Evolutionary conservation across 2,888 invertebrate genomes (phyloP), one percentile per base, ranked within the genome.

Genomic region (Macrophya annulata): DNA sequence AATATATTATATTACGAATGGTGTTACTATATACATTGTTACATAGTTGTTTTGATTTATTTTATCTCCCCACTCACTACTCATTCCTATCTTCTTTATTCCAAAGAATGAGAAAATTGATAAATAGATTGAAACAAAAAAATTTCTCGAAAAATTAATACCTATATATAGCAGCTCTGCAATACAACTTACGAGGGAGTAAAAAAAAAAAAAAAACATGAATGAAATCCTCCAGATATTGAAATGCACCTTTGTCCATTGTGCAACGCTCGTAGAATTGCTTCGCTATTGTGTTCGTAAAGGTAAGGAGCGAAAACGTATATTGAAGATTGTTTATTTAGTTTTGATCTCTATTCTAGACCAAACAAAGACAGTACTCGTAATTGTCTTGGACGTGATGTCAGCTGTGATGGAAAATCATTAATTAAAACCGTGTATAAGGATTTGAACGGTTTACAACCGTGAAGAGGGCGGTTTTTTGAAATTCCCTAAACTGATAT

Each of bases 21-120:
- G 59, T 77, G 77, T 65, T 43, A 84, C 74, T 62, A 51, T 15
- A 40, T 37, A 51, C 40, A 77, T 86, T 65, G 37, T 68, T 85
- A 48, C 72, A 43, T 77, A 43, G 48, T 45, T 59, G 37, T 51
- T 71, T 31, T 55, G 77, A 37, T 51, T 55, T 9, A 31, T 85
- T 84, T 40, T 21, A n/a, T 74, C 76, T 65, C 82, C 43, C 65
- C 31, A 31, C 31, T 31, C 31, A 31, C 31, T 31, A 3, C 1
- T 31, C 31, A 1, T 3, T 31, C 1, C 1, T 9, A 5, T 55
- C 51, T n/a, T 51, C 37, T 4, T 74, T 25, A 8, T 10, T 48
- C 45, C 48, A 4, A 1, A 12, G 6, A 45, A 15, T 25, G 17
- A 17, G 74, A 48, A 21, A 48, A 4, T 4, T 10, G n/a, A 17